Percentiles rank a stretch among this genome's conserved stretches.
Conservation (phyloP, 2,888 invertebrate genomes). For the Nipponacmea schrenckii region DNA sequence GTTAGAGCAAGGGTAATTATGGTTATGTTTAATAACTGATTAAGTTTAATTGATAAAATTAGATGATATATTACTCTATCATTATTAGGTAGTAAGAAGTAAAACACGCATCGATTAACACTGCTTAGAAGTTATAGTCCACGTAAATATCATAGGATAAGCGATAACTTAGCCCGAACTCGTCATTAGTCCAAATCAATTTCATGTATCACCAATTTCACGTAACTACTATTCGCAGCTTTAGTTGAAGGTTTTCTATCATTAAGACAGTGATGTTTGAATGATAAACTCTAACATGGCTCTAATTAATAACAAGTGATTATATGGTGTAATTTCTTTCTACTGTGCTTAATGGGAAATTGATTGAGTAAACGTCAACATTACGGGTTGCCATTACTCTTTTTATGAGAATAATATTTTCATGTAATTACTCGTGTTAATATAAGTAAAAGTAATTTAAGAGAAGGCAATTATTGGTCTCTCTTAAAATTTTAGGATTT, state of each 20-base stretch:
- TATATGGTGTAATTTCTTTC: constrained; percentile 1
- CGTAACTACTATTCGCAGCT: no score
- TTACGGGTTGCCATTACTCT: neutral
- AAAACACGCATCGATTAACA: neutral
- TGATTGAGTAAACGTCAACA: neutral
- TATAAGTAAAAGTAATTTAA: no score
- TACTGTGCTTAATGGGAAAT: neutral
- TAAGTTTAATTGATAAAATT: no score
- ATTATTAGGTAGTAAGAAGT: neutral
- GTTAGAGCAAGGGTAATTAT: no score
- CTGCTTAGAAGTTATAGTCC: neutral
- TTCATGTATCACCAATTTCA: constrained; percentile 2
- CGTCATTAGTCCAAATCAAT: constrained; percentile 2
- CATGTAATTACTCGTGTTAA: no score
- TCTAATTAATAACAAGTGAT: constrained; percentile 2
- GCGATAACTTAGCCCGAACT: neutral
- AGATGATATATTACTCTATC: no score
- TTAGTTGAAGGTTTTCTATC: no score
- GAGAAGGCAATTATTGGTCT: no score
- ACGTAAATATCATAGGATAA: neutral
- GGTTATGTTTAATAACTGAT: no score
- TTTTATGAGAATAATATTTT: no score
- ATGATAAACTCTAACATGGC: neutral
- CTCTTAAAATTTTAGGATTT: no score
- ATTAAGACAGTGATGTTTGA: no score